Evolutionary conservation across 2,113 vertebrate species (phyloP).

Genomic region (Nycticorax nycticorax): DNA sequence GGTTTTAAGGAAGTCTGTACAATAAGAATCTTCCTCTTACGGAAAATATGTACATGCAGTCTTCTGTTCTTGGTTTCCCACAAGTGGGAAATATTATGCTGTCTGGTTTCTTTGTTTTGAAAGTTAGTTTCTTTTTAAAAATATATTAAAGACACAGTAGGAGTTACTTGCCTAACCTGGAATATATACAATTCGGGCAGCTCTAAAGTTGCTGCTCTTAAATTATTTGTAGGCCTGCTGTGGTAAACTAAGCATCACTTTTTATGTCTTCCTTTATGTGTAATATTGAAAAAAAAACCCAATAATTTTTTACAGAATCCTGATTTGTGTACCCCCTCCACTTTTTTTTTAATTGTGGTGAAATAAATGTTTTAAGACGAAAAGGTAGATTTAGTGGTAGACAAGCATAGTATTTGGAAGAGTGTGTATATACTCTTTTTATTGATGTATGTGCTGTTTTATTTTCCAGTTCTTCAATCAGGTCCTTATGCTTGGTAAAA

Average conservation of each 20-base stretch:
- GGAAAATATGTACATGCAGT: not conserved
- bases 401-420: not conserved
- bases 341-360: not conserved
- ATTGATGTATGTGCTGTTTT: not conserved
- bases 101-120: not conserved
- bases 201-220: not conserved
- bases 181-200: not conserved
- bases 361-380: not conserved
- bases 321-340: fast-evolving
- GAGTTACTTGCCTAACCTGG: not conserved
- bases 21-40: not conserved
- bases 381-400: not conserved
- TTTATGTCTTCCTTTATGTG: not conserved
- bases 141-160: not conserved
- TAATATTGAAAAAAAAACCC: not conserved
- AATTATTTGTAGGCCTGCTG: not conserved
- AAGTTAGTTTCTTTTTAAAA: not conserved
- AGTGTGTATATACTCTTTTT: not conserved
- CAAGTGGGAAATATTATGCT: not conserved
- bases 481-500: constrained; percentile 99
- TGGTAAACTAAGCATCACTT: not conserved
- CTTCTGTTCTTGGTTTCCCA: not conserved
- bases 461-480: constrained; percentile 95
- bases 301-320: not conserved
- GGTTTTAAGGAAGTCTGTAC: not conserved